A percentile compares a stretch with the other conserved stretches of the same genome.
Conservation (phyloP, 2,797 vertebrate species). For the Lemur catta region DNA sequence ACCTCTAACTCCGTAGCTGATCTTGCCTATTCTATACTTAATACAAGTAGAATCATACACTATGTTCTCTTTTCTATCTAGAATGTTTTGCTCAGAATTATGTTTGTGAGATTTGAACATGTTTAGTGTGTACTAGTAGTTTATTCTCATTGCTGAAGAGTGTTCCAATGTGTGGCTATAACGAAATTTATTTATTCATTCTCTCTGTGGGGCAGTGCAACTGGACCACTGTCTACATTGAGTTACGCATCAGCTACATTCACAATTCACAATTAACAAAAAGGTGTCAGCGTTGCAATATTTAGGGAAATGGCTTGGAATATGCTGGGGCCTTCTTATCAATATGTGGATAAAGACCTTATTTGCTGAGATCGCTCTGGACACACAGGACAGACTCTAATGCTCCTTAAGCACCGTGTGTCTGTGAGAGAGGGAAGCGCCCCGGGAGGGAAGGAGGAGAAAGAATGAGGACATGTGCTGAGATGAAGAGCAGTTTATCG, state of each 20-base stretch:
- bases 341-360: neutral
- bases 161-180: neutral
- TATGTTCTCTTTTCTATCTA: neutral
- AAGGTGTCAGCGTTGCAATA: neutral
- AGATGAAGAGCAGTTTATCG: neutral
- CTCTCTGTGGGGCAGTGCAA: neutral
- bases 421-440: neutral
- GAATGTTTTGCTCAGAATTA: neutral
- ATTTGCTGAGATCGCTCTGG: neutral
- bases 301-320: neutral
- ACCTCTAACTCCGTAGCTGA: neutral
- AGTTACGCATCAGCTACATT: neutral
- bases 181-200: neutral
- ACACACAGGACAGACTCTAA: neutral
- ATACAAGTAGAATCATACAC: neutral
- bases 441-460: fast-evolving
- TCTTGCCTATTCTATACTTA: neutral
- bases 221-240: neutral
- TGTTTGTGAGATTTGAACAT: neutral
- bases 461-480: neutral
- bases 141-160: neutral
- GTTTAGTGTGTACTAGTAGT: neutral
- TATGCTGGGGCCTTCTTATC: neutral
- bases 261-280: neutral
- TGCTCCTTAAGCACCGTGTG: neutral